Evolutionary conservation across 1,140 invertebrate genomes (phyloP).

Genomic region (Orchesella cincta): DNA sequence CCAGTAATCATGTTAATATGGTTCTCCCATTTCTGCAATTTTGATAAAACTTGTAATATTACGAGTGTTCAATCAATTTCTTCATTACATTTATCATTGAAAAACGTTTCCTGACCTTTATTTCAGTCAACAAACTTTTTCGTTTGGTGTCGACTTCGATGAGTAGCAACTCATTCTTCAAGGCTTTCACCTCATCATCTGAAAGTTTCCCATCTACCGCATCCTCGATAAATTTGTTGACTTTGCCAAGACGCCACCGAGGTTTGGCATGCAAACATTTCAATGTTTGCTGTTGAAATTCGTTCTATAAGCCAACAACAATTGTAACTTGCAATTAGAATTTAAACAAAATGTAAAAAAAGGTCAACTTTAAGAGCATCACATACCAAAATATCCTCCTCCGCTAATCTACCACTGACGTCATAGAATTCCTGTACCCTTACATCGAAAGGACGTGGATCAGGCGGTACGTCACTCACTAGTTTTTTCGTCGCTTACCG

Average conservation of each 20-base stretch:
- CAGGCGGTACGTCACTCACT: slow-evolving; percentile 38
- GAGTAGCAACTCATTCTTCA: slow-evolving; percentile 47
- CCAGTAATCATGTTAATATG: slow-evolving; percentile 57
- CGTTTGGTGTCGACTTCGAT: slow-evolving; percentile 44
- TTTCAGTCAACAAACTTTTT: slow-evolving; percentile 52
- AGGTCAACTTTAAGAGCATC: too few relatives aligned
- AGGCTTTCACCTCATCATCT: slow-evolving; percentile 35
- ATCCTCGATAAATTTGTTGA: slow-evolving; percentile 39
- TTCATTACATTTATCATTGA: slow-evolving; percentile 51
- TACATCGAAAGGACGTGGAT: slow-evolving; percentile 38
- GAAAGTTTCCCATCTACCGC: slow-evolving; percentile 42
- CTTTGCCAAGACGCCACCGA: slow-evolving; percentile 24
- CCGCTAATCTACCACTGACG: neutral
- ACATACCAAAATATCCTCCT: slow-evolving; percentile 42
- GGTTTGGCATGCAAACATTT: neutral
- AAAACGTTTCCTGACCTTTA: neutral
- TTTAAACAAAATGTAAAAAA: too few relatives aligned
- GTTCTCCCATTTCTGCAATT: slow-evolving; percentile 59
- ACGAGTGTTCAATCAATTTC: neutral
- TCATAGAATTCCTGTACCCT: slow-evolving; percentile 30
- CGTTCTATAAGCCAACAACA: neutral
- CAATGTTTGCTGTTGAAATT: neutral
- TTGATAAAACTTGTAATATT: slow-evolving; percentile 10
- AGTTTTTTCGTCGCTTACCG: slow-evolving; percentile 41
- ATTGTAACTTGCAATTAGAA: too few relatives aligned